Conservation (phyloP, 2,797 vertebrate species). For the Lutjanus argentimaculatus region DNA sequence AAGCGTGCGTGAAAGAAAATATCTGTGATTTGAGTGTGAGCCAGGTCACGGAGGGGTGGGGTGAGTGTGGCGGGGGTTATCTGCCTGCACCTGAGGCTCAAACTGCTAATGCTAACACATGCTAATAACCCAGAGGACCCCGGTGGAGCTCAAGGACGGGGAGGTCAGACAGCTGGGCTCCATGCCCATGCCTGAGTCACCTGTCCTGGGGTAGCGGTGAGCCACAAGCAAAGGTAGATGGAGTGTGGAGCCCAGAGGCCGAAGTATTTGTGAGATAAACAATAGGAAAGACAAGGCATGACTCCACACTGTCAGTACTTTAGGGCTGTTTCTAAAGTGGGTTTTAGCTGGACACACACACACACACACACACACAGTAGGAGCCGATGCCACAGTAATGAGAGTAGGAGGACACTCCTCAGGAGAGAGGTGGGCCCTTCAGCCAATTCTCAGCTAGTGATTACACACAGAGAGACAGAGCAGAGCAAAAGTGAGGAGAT, state of each 20-base stretch:
- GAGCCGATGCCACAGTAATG: constrained; percentile 71
- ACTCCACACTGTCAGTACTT: constrained; percentile 54
- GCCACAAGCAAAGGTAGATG: constrained; percentile 56
- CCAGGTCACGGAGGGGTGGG: constrained; percentile 27
- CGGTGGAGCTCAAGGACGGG: constrained; percentile 69
- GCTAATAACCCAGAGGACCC: constrained; percentile 65
- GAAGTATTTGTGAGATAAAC: constrained; percentile 59
- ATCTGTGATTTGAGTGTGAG: constrained; percentile 48
- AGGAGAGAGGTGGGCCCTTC: constrained; percentile 75
- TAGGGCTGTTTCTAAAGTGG: constrained; percentile 59
- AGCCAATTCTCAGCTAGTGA: constrained; percentile 73
- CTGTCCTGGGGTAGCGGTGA: constrained; percentile 46
- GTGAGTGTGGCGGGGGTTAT: background rate
- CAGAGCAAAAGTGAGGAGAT: constrained; percentile 49
- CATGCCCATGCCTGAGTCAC: constrained; percentile 66
- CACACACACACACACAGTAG: constrained; percentile 29
- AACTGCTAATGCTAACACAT: constrained; percentile 67
- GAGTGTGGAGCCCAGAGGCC: constrained; percentile 51
- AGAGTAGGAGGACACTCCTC: constrained; percentile 83
- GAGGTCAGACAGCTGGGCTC: constrained; percentile 68
- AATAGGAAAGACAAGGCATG: constrained; percentile 49
- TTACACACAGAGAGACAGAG: constrained; percentile 66
- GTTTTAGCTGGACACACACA: constrained; percentile 41
- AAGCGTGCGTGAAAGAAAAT: constrained; percentile 54
- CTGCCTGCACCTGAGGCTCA: constrained; percentile 59